Evolutionary conservation across 1,140 invertebrate genomes (phyloP), one percentile per base, ranked within the genome.

Genomic region (Halesus radiatus): DNA sequence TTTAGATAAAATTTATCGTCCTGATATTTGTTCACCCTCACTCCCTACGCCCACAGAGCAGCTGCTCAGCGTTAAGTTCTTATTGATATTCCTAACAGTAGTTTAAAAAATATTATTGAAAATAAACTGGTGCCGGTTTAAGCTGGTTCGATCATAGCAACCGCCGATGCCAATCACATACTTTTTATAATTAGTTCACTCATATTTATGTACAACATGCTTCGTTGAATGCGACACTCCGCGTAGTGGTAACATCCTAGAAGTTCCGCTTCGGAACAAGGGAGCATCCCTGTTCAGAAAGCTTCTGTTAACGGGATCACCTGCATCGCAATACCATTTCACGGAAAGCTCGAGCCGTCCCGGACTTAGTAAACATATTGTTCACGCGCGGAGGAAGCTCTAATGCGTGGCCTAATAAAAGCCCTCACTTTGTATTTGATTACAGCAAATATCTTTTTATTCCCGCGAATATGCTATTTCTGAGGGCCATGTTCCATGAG

Each of bases 101-200:
- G n/a, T n/a, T n/a, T n/a, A n/a, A n/a, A n/a, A n/a, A n/a, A n/a
- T n/a, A n/a, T n/a, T n/a, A n/a, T n/a, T n/a, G n/a, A n/a, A n/a
- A n/a, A n/a, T n/a, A n/a, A n/a, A n/a, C n/a, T n/a, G n/a, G n/a
- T n/a, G n/a, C n/a, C n/a, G n/a, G n/a, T n/a, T n/a, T n/a, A n/a
- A n/a, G n/a, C n/a, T n/a, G n/a, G n/a, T n/a, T n/a, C n/a, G n/a
- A n/a, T n/a, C n/a, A n/a, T n/a, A n/a, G 26, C 26, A 2, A 5
- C 2, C 26, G 5, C 26, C 26, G 26, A 5, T 3, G 7, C 32
- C 4, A 7, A 1, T 16, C 23, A 29, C 60, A 26, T 15, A 15
- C 58, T 58, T 58, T 58, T 16, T 58, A 60, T 60, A 76, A 76
- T 76, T 76, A 58, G 16, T 20, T 76, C 53, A 58, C 22, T 60